phyloP scores from a whole-genome alignment of 2,797 vertebrate genomes.

The Rousettus madagascariensis region DNA sequence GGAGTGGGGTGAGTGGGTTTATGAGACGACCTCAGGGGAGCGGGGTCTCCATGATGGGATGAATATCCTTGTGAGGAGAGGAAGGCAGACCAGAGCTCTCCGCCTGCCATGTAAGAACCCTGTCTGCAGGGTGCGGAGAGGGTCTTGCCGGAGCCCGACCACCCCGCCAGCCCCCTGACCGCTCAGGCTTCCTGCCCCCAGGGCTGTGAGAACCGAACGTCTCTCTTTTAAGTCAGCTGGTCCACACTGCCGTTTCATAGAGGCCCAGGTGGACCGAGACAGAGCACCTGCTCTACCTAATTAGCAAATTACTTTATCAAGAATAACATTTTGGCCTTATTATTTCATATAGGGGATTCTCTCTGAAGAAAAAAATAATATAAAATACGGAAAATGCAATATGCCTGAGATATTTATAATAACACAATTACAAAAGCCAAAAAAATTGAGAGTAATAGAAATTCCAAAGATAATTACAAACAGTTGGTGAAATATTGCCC shows the following conservation, averaged over 20 bases:
- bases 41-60: accelerated
- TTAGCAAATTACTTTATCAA: background rate
- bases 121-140: background rate
- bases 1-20: background rate
- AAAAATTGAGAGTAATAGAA: background rate
- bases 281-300: background rate
- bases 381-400: background rate
- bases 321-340: background rate
- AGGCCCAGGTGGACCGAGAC: background rate
- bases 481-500: background rate
- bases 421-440: background rate
- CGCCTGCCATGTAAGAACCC: background rate
- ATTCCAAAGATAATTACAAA: background rate
- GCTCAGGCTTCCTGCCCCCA: background rate
- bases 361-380: background rate
- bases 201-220: background rate
- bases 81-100: background rate
- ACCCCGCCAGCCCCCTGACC: too few relatives aligned
- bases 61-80: background rate
- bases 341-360: background rate
- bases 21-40: background rate
- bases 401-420: background rate
- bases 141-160: background rate
- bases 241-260: background rate
- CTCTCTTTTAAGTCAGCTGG: background rate